phyloP scores from a whole-genome alignment of 1,140 invertebrate genomes.

The Drosophila subpulchrella region DNA sequence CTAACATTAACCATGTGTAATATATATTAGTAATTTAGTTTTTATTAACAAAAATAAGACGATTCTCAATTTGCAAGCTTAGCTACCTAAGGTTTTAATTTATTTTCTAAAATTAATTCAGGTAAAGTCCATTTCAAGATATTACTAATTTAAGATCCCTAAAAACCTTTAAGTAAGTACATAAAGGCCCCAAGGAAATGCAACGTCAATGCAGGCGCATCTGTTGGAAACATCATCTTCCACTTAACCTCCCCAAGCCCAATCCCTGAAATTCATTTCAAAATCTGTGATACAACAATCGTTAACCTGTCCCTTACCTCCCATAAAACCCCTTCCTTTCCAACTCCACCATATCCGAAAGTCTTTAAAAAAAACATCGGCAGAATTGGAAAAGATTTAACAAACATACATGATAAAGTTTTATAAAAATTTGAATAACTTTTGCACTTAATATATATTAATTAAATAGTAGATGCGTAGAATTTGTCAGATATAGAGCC shows the following conservation, averaged over 20 bases:
- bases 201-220: background rate
- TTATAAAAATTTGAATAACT: constrained; percentile 54
- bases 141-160: background rate
- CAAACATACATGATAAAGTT: constrained; percentile 30
- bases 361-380: constrained; percentile 26
- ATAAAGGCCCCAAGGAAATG: background rate
- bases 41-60: too few relatives aligned
- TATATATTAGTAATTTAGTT: background rate
- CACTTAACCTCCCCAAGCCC: background rate
- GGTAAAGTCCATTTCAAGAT: background rate
- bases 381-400: constrained; percentile 31
- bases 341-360: constrained; percentile 33
- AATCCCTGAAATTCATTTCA: constrained; percentile 59
- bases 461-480: constrained; percentile 44
- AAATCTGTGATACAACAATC: constrained; percentile 77
- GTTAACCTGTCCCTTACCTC: constrained; percentile 26
- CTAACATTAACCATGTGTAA: too few relatives aligned
- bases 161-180: background rate
- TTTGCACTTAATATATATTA: constrained; percentile 49
- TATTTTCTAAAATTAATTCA: background rate
- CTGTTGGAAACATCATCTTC: constrained; percentile 5
- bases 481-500: constrained; percentile 36
- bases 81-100: background rate
- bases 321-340: background rate
- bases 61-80: background rate